These are phyloP conservation scores for Martes martes DNA, from an alignment of 2,113 vertebrate genomes.

Conservation along the genomic window DNA sequence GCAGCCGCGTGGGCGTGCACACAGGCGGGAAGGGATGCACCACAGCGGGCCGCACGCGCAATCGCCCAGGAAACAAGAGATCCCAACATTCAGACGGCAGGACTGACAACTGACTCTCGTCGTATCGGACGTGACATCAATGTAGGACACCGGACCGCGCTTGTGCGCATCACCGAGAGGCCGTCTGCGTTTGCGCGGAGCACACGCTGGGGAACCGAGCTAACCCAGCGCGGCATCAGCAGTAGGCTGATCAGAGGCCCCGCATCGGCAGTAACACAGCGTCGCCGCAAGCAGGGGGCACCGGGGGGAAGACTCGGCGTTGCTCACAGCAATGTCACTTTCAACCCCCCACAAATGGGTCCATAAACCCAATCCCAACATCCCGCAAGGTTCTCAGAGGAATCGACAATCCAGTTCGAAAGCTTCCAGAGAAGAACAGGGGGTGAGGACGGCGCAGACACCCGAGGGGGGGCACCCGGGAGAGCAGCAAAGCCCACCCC, in stretches of 20 bases:
- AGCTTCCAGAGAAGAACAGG: neutral
- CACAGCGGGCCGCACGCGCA: neutral
- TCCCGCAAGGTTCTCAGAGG: neutral
- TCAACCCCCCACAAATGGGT: neutral
- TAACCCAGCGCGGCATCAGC: fast-evolving
- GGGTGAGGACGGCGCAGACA: fast-evolving
- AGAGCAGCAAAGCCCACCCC: neutral
- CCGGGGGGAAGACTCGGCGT: fast-evolving
- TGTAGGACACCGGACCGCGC: fast-evolving
- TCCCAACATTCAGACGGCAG: fast-evolving
- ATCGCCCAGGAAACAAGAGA: no score
- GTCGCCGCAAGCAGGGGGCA: fast-evolving
- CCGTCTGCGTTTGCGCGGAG: no score
- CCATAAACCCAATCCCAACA: neutral
- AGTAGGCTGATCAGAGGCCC: neutral
- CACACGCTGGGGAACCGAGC: neutral
- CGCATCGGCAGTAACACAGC: neutral
- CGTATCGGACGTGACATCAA: fast-evolving
- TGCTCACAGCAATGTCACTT: fast-evolving
- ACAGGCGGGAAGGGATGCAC: neutral
- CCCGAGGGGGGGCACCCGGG: no score
- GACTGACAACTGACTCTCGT: fast-evolving
- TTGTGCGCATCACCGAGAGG: no score
- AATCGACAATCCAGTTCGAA: neutral
- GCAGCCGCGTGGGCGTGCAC: fast-evolving